These are phyloP conservation scores for Daphoenositta chrysoptera DNA, from an alignment of 2,113 vertebrate species.

Conservation along the genomic window DNA sequence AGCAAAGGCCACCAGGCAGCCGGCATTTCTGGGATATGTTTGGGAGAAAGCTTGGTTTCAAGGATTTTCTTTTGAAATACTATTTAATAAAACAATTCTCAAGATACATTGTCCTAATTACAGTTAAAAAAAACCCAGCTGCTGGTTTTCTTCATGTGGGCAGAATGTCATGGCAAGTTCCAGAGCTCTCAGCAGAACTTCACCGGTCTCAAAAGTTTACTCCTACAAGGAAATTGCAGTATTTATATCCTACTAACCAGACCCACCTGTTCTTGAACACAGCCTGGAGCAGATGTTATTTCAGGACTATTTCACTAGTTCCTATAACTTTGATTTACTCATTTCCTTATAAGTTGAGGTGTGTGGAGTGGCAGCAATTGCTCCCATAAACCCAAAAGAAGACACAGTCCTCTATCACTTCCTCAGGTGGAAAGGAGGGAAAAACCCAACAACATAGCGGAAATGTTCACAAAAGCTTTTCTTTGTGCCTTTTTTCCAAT, in stretches of 20 bases:
- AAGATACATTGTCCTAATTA: not conserved
- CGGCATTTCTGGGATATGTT: accelerated
- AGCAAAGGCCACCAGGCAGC: not conserved
- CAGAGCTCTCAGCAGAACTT: not conserved
- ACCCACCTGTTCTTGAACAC: not conserved
- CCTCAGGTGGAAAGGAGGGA: not conserved
- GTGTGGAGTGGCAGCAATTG: not conserved
- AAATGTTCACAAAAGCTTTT: not conserved
- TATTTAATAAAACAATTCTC: not conserved
- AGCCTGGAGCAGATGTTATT: not conserved
- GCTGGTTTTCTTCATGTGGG: not conserved
- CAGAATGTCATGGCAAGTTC: not conserved
- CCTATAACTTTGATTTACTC: not conserved
- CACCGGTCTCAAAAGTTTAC: not conserved
- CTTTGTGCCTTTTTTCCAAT: not conserved
- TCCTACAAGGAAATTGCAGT: not conserved
- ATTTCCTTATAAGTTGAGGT: not conserved
- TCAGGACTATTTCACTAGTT: not conserved
- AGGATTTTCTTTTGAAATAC: not conserved
- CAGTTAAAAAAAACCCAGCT: not conserved
- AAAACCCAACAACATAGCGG: not conserved
- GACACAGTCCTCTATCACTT: not conserved
- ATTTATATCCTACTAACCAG: not conserved
- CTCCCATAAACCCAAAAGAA: not conserved
- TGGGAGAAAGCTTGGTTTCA: not conserved